These are phyloP conservation scores for Chaetura pelagica DNA, from an alignment of 2,113 vertebrate species.

Conservation along the genomic window DNA sequence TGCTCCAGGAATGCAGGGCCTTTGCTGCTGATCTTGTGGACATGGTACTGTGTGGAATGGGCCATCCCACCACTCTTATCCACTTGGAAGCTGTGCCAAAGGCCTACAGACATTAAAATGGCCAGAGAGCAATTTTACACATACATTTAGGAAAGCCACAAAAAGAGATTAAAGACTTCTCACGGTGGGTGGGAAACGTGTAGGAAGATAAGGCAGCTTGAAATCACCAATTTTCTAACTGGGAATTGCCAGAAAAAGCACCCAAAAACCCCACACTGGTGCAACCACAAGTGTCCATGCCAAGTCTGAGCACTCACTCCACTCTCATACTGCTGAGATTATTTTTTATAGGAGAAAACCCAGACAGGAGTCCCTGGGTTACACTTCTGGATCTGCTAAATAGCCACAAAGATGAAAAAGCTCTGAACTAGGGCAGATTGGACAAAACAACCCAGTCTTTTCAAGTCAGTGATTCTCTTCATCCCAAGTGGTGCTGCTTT, in stretches of 20 bases:
- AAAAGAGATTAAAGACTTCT: neutral
- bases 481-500: neutral
- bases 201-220: neutral
- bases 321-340: neutral
- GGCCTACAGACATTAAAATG: accelerated
- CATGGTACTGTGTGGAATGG: accelerated
- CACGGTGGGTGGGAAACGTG: accelerated
- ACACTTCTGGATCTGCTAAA: neutral
- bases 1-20: accelerated
- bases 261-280: neutral
- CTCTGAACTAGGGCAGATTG: neutral
- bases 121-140: neutral
- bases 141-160: neutral
- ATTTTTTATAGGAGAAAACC: neutral
- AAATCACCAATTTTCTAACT: neutral
- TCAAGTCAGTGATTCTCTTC: neutral
- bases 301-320: neutral
- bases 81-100: neutral
- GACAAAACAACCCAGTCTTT: neutral
- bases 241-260: neutral
- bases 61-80: neutral
- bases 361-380: neutral
- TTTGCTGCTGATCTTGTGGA: accelerated
- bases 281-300: neutral
- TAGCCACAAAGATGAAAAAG: neutral